A percentile compares a stretch with the other conserved stretches of the same genome.
Evolutionary conservation across 2,113 vertebrate species (phyloP).

Genomic region (Brevimyrus niger): DNA sequence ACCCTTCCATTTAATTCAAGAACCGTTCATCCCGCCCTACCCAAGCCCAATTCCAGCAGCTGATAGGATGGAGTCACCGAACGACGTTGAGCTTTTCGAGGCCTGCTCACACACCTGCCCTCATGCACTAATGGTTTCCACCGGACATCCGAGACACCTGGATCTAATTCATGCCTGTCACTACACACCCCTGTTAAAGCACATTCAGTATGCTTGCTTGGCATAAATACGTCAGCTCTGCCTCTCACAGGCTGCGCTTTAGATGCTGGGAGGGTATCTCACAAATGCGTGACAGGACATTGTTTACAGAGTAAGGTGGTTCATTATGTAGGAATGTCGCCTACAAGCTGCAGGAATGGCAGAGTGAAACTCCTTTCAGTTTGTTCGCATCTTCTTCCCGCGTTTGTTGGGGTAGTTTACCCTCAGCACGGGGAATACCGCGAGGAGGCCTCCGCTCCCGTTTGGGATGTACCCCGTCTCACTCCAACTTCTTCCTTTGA

Average conservation of each 20-base stretch:
- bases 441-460: background rate
- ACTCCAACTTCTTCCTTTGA: background rate
- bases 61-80: background rate
- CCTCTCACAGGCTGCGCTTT: background rate
- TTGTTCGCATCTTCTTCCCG: background rate
- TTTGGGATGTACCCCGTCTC: background rate
- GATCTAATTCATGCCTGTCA: background rate
- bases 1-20: background rate
- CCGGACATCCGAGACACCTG: background rate
- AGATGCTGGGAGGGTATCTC: background rate
- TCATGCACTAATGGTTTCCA: background rate
- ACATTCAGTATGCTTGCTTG: background rate
- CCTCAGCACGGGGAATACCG: background rate
- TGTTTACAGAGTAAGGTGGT: background rate
- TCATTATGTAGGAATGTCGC: background rate
- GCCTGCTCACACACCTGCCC: background rate
- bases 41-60: background rate
- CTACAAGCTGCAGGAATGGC: background rate
- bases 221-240: background rate
- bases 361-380: background rate
- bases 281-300: background rate
- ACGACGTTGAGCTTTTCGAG: background rate
- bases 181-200: background rate
- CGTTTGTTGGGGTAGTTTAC: background rate
- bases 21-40: background rate